Percentiles rank a stretch among this genome's conserved stretches.
Evolutionary conservation across 1,140 invertebrate species (phyloP).

Genomic region (Panulirus ornatus): DNA sequence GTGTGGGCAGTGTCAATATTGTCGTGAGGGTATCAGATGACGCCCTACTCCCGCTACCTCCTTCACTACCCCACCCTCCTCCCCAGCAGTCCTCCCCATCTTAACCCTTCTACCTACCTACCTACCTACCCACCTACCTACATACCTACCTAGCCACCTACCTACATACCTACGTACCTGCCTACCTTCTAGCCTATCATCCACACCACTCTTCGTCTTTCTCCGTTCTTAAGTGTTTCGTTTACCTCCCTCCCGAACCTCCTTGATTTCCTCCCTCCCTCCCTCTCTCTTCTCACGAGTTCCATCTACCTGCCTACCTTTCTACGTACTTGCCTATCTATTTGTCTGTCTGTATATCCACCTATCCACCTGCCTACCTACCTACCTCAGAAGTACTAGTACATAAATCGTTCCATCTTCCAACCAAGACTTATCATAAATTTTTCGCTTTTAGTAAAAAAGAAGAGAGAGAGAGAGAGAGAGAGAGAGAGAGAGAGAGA

Average conservation of each 20-base stretch:
- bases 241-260: not conserved
- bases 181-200: not conserved
- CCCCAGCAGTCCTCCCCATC: not conserved
- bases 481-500: not conserved
- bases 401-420: no score
- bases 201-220: not conserved
- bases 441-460: no score
- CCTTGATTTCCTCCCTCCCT: not conserved
- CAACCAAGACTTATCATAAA: no score
- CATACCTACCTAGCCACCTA: not conserved
- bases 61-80: not conserved
- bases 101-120: not conserved
- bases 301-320: not conserved
- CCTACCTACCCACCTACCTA: not conserved
- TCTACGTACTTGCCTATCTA: not conserved
- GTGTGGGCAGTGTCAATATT: slow-evolving; percentile 69
- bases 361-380: not conserved
- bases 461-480: not conserved
- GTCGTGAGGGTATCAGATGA: slow-evolving; percentile 62
- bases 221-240: not conserved
- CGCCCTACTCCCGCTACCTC: not conserved
- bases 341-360: not conserved
- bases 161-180: not conserved
- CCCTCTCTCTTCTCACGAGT: not conserved
- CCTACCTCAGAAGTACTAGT: no score